phyloP scores from a whole-genome alignment of 64 coral and sea anemone genomes.

The Pocillopora damicornis region DNA sequence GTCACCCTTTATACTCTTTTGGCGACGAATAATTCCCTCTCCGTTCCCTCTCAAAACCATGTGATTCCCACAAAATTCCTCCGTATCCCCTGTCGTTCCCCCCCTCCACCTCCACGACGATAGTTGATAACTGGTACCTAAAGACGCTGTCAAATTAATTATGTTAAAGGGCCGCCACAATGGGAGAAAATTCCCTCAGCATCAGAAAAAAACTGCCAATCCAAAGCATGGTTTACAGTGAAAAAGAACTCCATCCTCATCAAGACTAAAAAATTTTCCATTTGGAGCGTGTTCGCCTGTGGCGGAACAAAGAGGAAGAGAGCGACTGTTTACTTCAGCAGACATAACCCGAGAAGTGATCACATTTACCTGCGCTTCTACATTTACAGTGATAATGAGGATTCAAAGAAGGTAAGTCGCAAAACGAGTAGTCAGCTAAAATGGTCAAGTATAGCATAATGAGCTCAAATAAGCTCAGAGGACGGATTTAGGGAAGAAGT shows the following conservation, averaged over 20 bases:
- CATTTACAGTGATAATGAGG: conserved; percentile 38
- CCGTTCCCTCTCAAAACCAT: no score
- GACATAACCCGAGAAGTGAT: background rate
- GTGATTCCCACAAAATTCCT: no score
- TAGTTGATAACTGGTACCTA: no score
- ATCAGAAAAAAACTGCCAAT: conserved; percentile 14
- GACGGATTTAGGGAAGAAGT: no score
- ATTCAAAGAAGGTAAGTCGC: conserved; percentile 4
- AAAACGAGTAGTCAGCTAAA: no score
- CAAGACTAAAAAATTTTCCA: conserved; percentile 12
- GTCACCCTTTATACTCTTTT: no score
- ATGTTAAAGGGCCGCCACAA: background rate
- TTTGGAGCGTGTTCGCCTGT: conserved; percentile 11
- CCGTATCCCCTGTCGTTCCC: no score
- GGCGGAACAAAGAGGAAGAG: conserved; percentile 31
- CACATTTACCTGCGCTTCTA: background rate
- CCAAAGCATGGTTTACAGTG: conserved; percentile 19
- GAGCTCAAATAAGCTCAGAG: no score
- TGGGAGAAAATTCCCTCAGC: conserved; percentile 19
- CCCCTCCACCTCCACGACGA: no score
- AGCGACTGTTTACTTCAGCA: background rate
- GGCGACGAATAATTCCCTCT: no score
- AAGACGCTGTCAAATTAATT: background rate
- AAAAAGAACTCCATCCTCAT: conserved; percentile 5
- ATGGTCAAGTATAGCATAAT: no score